These are phyloP conservation scores for Cloeon dipterum DNA, from an alignment of 2,888 invertebrate species.

Conservation along the genomic window DNA sequence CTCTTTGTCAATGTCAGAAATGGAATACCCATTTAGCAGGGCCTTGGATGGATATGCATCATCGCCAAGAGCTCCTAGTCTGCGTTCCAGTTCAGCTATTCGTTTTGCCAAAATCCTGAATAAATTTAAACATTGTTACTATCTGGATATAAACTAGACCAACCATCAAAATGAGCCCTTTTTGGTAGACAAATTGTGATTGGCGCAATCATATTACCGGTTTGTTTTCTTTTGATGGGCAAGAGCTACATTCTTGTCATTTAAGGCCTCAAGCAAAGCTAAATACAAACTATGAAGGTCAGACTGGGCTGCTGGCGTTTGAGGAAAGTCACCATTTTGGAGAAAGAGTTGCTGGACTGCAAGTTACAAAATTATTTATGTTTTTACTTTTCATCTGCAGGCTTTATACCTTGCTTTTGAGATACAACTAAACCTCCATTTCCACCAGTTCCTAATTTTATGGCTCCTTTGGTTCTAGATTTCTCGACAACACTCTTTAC, in stretches of 20 bases:
- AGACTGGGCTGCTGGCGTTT: constrained; percentile 38
- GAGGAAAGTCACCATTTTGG: constrained; percentile 30
- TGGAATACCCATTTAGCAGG: constrained; percentile 35
- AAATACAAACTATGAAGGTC: constrained; percentile 57
- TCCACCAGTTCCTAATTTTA: constrained; percentile 36
- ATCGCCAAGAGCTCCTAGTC: constrained; percentile 34
- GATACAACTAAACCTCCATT: constrained; percentile 43
- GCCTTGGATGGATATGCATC: constrained; percentile 37
- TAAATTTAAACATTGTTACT: no score
- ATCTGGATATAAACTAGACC: background rate
- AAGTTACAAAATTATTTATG: background rate
- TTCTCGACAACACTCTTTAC: constrained; percentile 36
- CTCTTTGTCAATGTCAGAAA: constrained; percentile 26
- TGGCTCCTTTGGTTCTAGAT: constrained; percentile 44
- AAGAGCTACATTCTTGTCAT: constrained; percentile 64
- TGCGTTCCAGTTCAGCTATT: constrained; percentile 60
- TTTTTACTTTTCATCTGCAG: no score
- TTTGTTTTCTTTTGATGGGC: constrained; percentile 72
- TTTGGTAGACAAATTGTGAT: background rate
- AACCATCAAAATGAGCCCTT: background rate
- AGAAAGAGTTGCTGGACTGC: constrained; percentile 52
- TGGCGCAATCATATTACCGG: constrained; percentile 24
- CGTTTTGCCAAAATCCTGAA: constrained; percentile 59
- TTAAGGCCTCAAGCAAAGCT: constrained; percentile 58
- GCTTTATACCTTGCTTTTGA: constrained; percentile 55